phyloP scores from a whole-genome alignment of 2,888 invertebrate species.

The Exocentrus adspersus region DNA sequence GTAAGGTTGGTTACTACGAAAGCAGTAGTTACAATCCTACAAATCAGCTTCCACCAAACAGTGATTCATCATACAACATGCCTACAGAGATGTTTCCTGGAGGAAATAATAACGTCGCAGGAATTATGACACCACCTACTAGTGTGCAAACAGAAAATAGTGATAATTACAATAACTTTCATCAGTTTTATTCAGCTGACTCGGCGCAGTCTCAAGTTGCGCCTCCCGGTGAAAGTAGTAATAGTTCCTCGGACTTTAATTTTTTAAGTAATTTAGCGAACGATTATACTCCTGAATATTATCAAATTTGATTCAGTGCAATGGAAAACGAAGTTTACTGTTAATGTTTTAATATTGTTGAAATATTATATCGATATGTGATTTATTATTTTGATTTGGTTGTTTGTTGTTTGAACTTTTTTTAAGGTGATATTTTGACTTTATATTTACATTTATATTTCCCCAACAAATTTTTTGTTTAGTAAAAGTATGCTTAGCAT shows the following conservation, averaged over 20 bases:
- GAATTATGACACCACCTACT: conserved; percentile 71
- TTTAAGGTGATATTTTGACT: conserved; percentile 33
- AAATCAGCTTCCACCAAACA: conserved; percentile 63
- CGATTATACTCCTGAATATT: conserved; percentile 93
- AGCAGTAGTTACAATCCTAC: conserved; percentile 65
- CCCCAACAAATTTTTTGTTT: not conserved
- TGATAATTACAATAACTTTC: conserved; percentile 76
- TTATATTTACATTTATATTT: conserved; percentile 24
- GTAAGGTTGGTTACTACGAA: conserved; percentile 67
- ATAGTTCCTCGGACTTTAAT: conserved; percentile 94
- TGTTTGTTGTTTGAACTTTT: conserved; percentile 31
- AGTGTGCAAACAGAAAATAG: conserved; percentile 70
- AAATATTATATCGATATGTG: conserved; percentile 29
- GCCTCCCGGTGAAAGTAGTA: conserved; percentile 80
- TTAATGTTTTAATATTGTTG: conserved; percentile 43
- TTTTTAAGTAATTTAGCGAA: conserved; percentile 92
- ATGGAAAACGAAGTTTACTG: conserved; percentile 49
- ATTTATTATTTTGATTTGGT: conserved; percentile 29
- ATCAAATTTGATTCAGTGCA: conserved; percentile 71
- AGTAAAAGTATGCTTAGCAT: conserved; percentile 10
- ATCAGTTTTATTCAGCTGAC: conserved; percentile 74
- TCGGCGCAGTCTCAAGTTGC: conserved; percentile 56
- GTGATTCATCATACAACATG: conserved; percentile 62
- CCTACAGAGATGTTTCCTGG: conserved; percentile 65
- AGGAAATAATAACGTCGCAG: conserved; percentile 63